Evolutionary conservation across 1,140 invertebrate species (phyloP).

Genomic region (Tetranychus cinnabarinus): DNA sequence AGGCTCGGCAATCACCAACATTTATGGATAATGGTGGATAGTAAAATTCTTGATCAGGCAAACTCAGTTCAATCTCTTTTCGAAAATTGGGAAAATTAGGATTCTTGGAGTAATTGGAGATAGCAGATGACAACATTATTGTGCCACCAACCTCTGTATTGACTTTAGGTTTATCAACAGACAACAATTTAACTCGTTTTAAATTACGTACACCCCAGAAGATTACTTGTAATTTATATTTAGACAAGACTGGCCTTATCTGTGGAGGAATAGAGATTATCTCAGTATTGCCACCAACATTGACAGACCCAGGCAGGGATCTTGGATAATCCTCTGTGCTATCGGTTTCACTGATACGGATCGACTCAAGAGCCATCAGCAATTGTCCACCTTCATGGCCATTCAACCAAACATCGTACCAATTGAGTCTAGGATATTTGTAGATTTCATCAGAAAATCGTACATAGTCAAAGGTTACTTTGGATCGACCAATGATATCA

Average conservation of each 20-base stretch:
- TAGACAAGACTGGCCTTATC: conserved; percentile 55
- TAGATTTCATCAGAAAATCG: conserved; percentile 42
- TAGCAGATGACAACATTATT: conserved; percentile 53
- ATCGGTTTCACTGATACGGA: conserved; percentile 24
- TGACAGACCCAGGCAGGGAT: conserved; percentile 24
- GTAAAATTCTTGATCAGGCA: conserved; percentile 38
- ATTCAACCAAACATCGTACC: conserved; percentile 54
- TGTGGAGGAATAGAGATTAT: conserved; percentile 45
- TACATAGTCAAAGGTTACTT: conserved; percentile 36
- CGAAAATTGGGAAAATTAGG: conserved; percentile 60
- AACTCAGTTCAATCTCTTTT: conserved; percentile 50
- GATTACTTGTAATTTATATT: conserved; percentile 50
- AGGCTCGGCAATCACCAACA: conserved; percentile 64
- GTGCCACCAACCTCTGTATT: conserved; percentile 73
- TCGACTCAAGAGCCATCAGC: conserved; percentile 56
- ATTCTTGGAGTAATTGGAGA: conserved; percentile 58
- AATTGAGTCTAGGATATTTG: conserved; percentile 41
- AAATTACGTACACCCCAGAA: conserved; percentile 61
- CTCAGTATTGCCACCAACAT: conserved; percentile 32
- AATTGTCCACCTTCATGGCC: conserved; percentile 55
- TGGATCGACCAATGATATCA: conserved; percentile 53
- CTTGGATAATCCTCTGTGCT: background rate
- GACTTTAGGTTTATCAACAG: conserved; percentile 57
- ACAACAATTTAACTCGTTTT: conserved; percentile 53
- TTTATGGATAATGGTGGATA: conserved; percentile 64